Evolutionary conservation across 2,888 invertebrate genomes (phyloP).

Genomic region (Barypeithes pellucidus): DNA sequence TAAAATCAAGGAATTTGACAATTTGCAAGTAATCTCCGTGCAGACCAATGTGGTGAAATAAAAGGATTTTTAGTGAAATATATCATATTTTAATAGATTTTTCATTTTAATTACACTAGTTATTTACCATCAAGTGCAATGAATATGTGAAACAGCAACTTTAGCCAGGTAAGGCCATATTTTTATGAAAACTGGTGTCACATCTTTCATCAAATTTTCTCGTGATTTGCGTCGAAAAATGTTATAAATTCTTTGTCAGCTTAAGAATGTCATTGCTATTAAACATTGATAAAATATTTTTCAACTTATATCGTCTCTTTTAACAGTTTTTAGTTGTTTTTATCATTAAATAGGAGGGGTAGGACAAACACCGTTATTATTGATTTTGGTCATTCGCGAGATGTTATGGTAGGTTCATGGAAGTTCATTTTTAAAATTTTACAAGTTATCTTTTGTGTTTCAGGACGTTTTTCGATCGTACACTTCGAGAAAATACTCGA

Average conservation of each 20-base stretch:
- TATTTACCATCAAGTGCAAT: conserved; percentile 15
- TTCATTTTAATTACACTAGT: conserved; percentile 7
- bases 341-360: conserved; percentile 34
- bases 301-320: conserved; percentile 24
- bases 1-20: conserved; percentile 16
- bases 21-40: conserved; percentile 42
- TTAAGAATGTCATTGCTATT: conserved; percentile 56
- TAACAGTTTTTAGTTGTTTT: conserved; percentile 23
- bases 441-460: conserved; percentile 33
- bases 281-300: conserved; percentile 44
- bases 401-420: conserved; percentile 46
- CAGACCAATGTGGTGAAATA: conserved; percentile 30
- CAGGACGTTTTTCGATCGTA: conserved; percentile 42
- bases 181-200: conserved; percentile 55
- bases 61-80: conserved; percentile 31
- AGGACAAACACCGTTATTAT: conserved; percentile 44
- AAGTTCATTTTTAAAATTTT: conserved; percentile 16
- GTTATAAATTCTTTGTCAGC: conserved; percentile 61
- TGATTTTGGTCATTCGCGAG: conserved; percentile 39
- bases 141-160: conserved; percentile 30
- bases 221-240: conserved; percentile 57
- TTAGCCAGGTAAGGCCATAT: conserved; percentile 48
- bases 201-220: conserved; percentile 53
- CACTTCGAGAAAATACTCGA: conserved; percentile 36
- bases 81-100: conserved; percentile 12